Evolutionary conservation across 2,113 vertebrate species (phyloP).

Genomic region (Trogon melanurus): DNA sequence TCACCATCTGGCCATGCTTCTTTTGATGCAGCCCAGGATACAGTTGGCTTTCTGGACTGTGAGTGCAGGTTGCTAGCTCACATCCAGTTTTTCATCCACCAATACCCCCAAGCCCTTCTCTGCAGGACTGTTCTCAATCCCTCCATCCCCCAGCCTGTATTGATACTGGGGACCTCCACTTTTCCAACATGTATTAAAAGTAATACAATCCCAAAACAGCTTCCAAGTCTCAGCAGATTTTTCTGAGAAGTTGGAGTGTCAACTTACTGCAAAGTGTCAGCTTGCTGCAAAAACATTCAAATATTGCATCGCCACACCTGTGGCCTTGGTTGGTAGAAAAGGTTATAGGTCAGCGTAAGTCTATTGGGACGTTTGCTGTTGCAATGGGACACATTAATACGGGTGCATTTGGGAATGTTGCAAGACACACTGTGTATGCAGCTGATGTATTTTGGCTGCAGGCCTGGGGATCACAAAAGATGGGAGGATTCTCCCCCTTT

Average conservation of each 20-base stretch:
- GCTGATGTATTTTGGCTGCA: neutral
- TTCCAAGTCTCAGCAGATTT: neutral
- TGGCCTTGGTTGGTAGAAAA: neutral
- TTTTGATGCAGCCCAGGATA: too few species aligned
- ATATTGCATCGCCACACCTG: neutral
- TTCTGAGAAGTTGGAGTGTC: neutral
- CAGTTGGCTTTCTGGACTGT: too few species aligned
- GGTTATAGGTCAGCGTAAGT: neutral
- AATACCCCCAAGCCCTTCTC: too few species aligned
- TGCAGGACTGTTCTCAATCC: too few species aligned
- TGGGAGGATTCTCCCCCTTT: neutral
- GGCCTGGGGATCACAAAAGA: neutral
- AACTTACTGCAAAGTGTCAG: too few species aligned
- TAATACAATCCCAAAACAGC: neutral
- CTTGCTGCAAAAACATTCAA: neutral
- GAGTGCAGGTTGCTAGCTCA: too few species aligned
- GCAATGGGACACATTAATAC: fast-evolving
- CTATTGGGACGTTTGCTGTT: neutral
- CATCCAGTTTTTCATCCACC: too few species aligned
- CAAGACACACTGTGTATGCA: neutral
- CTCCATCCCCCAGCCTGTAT: too few species aligned
- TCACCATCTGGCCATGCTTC: too few species aligned
- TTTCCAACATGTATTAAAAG: neutral
- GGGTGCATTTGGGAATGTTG: neutral
- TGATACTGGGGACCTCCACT: neutral